A percentile compares a stretch with the other conserved stretches of the same genome.
Conservation (phyloP, 2,797 vertebrate species). For the Enteromius viviparus region DNA sequence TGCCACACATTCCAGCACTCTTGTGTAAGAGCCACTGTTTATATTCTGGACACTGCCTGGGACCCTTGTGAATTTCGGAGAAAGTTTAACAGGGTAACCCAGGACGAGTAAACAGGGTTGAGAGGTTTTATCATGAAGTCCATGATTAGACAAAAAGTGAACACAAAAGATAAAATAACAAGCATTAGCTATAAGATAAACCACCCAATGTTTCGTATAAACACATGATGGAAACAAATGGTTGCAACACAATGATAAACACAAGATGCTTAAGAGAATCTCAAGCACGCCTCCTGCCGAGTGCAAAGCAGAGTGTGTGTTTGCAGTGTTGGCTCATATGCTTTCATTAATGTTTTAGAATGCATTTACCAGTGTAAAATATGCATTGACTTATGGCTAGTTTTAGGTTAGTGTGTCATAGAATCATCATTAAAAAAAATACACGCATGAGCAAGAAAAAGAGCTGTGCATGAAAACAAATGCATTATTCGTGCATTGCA, state of each 20-base stretch:
- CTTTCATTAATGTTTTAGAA: constrained; percentile 36
- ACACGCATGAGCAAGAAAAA: not conserved
- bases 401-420: constrained; percentile 47
- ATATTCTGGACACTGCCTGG: constrained; percentile 65
- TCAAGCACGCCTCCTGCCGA: constrained; percentile 24
- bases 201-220: constrained; percentile 10
- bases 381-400: constrained; percentile 31
- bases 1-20: constrained; percentile 63
- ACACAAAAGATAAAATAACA: not conserved
- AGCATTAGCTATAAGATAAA: not conserved
- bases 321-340: not conserved
- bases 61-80: constrained; percentile 39
- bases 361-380: constrained; percentile 39
- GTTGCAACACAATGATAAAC: not conserved
- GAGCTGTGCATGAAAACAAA: not conserved
- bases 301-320: constrained; percentile 3
- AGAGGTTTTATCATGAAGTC: constrained; percentile 46
- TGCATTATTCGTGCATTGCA: not conserved
- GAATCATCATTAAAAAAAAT: not conserved
- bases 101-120: constrained; percentile 46
- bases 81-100: constrained; percentile 45
- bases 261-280: not conserved
- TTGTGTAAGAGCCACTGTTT: constrained; percentile 68
- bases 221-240: not conserved
- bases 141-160: constrained; percentile 46